Base-by-base conservation (phyloP, 1,140 invertebrate species). In the Diachasmimorpha longicaudata region DNA sequence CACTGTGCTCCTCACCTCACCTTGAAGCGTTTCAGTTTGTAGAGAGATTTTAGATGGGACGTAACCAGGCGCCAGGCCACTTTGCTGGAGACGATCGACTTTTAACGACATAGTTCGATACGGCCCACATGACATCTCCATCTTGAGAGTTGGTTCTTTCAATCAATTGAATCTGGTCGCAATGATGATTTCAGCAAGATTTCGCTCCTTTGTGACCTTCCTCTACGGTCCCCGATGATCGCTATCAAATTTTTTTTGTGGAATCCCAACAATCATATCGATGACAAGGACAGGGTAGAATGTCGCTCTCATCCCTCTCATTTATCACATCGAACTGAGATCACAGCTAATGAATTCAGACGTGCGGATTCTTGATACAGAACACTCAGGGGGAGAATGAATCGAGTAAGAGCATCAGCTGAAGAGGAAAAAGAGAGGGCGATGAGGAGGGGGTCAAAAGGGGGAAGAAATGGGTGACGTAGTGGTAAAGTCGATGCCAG, bases 401-500 rank as follows among this genome's bases (percentile, higher is more conserved):
- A 39, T 39, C 42, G 16, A 21, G n/a, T 55, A 19, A 46, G 72
- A 63, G 25, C 13, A 48, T 14, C 10, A 58, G 73, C 9, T 4
- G 44, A 48, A 14, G 48, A 67, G 67, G 9, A 16, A 21, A 13
- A 42, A 19, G 36, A 52, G 37, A 14, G 14, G 21, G 14, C 39
- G 19, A 14, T 11, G 25, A 3, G 52, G 42, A 69, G 48, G 55
- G 14, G 67, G 44, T 10, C 4, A n/a, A 48, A 46, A 39, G 37
- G 37, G 19, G 36, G 70, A 79, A 75, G 44, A 70, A 63, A 74
- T 48, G 75, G 58, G 46, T 78, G 74, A 80, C 72, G 78, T 78
- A 76, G 75, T 77, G 72, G 70, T 55, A 75, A 72, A 72, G 73
- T 77, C 81, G 83, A 83, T 81, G 81, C 74, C 81, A 81, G 82